Percentiles rank a stretch among this genome's conserved stretches.
These are phyloP conservation scores for Pheosia gnoma DNA, from an alignment of 2,888 invertebrate genomes.

Conservation along the genomic window DNA sequence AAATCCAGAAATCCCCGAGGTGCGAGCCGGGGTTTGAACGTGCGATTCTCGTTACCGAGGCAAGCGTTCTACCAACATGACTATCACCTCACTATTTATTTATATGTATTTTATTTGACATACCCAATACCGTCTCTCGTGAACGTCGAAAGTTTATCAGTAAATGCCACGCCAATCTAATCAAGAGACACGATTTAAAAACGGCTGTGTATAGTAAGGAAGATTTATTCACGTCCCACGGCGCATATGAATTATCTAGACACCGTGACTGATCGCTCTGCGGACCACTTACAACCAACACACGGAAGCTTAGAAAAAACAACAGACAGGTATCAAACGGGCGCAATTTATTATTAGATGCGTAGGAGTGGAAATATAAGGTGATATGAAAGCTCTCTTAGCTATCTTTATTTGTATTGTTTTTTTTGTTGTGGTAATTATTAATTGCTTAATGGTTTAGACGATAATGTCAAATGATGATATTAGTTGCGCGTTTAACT, in stretches of 20 bases:
- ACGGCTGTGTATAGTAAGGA: slow-evolving; percentile 47
- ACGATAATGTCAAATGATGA: too few relatives aligned
- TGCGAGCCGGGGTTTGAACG: too few relatives aligned
- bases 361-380: slow-evolving; percentile 71
- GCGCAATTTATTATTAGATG: slow-evolving; percentile 69
- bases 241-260: slow-evolving; percentile 60
- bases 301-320: slow-evolving; percentile 52
- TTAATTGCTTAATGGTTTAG: too few relatives aligned
- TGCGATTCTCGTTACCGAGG: too few relatives aligned
- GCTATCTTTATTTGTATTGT: too few relatives aligned
- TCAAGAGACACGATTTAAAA: slow-evolving; percentile 51
- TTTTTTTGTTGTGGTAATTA: too few relatives aligned
- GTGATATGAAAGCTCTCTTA: not conserved
- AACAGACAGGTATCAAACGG: slow-evolving; percentile 50
- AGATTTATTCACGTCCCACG: slow-evolving; percentile 60
- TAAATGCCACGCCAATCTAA: slow-evolving; percentile 53
- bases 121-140: slow-evolving; percentile 24
- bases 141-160: slow-evolving; percentile 51
- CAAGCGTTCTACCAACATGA: too few relatives aligned
- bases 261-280: slow-evolving; percentile 69
- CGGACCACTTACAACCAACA: slow-evolving; percentile 61
- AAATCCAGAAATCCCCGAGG: too few relatives aligned
- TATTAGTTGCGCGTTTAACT: too few relatives aligned
- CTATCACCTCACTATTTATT: too few relatives aligned
- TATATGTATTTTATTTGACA: too few relatives aligned